These are phyloP conservation scores for Bembecia ichneumoniformis DNA, from an alignment of 2,888 invertebrate genomes.

Conservation along the genomic window DNA sequence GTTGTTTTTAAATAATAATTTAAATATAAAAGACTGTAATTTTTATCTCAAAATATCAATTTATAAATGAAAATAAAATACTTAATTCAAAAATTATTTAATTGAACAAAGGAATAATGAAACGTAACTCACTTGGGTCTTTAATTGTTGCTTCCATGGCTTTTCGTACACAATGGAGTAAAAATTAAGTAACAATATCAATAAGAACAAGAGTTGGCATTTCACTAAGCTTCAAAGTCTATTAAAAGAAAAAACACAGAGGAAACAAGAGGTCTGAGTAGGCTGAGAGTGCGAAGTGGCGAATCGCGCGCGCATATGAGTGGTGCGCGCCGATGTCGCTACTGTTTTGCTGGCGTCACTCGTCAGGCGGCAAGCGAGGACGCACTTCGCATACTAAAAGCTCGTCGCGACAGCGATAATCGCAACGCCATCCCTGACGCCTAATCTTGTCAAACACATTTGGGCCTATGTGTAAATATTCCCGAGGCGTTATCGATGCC, in stretches of 20 bases:
- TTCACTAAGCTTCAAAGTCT: constrained; percentile 44
- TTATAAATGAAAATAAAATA: too few species aligned
- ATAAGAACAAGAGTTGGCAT: constrained; percentile 32
- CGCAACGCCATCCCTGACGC: constrained; percentile 42
- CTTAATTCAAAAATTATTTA: neutral
- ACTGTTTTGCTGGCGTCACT: constrained; percentile 45
- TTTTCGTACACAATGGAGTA: constrained; percentile 6
- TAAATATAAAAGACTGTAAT: neutral
- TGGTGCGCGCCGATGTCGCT: constrained; percentile 29
- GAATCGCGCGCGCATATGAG: constrained; percentile 31
- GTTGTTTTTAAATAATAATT: neutral
- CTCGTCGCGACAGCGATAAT: constrained; percentile 50
- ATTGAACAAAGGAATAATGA: constrained; percentile 1
- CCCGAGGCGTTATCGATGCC: constrained; percentile 42
- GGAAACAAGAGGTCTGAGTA: constrained; percentile 43
- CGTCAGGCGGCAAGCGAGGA: constrained; percentile 56
- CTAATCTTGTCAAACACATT: constrained; percentile 54
- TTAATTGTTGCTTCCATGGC: constrained; percentile 24
- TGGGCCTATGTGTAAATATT: constrained; percentile 50
- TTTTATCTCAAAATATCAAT: neutral
- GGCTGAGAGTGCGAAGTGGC: constrained; percentile 36
- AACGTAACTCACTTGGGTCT: constrained; percentile 29
- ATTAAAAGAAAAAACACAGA: constrained; percentile 46
- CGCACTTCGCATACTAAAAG: constrained; percentile 67
- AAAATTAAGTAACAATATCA: neutral